These are phyloP conservation scores for Brachypterus glaber DNA, from an alignment of 2,888 invertebrate species.

Conservation along the genomic window DNA sequence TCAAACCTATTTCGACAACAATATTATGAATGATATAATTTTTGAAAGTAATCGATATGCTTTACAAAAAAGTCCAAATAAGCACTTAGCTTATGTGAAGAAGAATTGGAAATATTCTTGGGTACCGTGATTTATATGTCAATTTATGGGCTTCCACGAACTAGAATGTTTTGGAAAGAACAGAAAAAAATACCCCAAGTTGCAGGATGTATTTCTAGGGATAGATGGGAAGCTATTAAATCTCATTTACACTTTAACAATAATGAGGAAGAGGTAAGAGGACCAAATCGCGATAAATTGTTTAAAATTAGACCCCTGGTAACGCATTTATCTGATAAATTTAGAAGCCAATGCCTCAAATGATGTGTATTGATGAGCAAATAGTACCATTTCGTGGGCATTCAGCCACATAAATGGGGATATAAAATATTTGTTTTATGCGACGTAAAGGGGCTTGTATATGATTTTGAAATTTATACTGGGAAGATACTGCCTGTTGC, in stretches of 20 bases:
- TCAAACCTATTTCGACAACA: background rate
- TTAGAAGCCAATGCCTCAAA: slow-evolving; percentile 5
- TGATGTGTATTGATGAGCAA: slow-evolving; percentile 10
- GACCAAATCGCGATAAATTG: background rate
- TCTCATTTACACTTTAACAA: background rate
- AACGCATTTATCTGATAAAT: background rate
- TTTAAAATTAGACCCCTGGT: background rate
- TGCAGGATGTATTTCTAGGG: background rate
- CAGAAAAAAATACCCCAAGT: too few species aligned
- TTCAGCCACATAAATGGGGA: slow-evolving; percentile 5
- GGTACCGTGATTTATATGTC: background rate
- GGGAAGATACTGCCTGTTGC: slow-evolving; percentile 8
- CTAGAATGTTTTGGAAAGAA: background rate
- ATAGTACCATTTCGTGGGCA: slow-evolving; percentile 7
- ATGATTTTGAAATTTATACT: slow-evolving; percentile 9
- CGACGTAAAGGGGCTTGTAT: slow-evolving; percentile 5
- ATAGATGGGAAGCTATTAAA: background rate
- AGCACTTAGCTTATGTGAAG: too few species aligned
- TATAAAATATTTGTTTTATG: too few species aligned
- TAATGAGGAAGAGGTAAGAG: background rate
- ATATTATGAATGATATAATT: background rate
- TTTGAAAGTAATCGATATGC: background rate
- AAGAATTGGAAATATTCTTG: too few species aligned
- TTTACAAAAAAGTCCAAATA: background rate
- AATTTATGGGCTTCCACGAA: background rate